Conservation (phyloP, 2,797 vertebrate genomes). For the Karalla daura region DNA sequence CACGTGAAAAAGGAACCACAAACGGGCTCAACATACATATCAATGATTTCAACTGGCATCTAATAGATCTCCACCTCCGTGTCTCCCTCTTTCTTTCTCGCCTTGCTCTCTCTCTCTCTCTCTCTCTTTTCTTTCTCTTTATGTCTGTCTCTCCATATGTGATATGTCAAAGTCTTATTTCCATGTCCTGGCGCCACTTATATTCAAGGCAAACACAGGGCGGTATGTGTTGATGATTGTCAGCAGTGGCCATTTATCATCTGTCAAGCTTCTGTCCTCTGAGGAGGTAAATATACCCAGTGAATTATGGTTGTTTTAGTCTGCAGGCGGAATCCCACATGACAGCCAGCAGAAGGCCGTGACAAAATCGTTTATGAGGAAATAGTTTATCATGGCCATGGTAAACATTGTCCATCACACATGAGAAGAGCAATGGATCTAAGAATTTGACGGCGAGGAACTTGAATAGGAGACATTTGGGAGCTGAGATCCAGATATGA, state of each 20-base stretch:
- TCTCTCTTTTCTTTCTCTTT: slow-evolving; percentile 15
- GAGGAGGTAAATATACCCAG: slow-evolving; percentile 93
- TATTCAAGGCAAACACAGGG: slow-evolving; percentile 91
- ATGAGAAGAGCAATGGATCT: slow-evolving; percentile 64
- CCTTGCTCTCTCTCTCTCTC: slow-evolving; percentile 21
- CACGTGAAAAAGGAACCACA: slow-evolving; percentile 59
- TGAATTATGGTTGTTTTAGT: slow-evolving; percentile 92
- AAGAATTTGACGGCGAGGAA: slow-evolving; percentile 49
- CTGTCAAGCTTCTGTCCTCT: slow-evolving; percentile 91
- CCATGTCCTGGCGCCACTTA: slow-evolving; percentile 92
- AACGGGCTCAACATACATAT: slow-evolving; percentile 62
- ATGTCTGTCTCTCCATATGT: slow-evolving; percentile 60
- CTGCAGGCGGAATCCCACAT: slow-evolving; percentile 89
- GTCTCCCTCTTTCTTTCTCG: slow-evolving; percentile 27
- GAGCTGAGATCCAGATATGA: slow-evolving; percentile 49
- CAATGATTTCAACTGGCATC: slow-evolving; percentile 49
- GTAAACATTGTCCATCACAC: slow-evolving; percentile 80
- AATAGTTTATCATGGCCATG: slow-evolving; percentile 86
- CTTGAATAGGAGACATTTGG: slow-evolving; percentile 44
- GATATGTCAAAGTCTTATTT: slow-evolving; percentile 89
- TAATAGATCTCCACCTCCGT: slow-evolving; percentile 39
- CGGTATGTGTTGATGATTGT: slow-evolving; percentile 92
- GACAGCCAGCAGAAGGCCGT: slow-evolving; percentile 86
- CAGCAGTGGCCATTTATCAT: slow-evolving; percentile 95
- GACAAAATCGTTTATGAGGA: slow-evolving; percentile 87